Evolutionary conservation across 2,888 invertebrate species (phyloP).

Genomic region (Acanthopleura granulata): DNA sequence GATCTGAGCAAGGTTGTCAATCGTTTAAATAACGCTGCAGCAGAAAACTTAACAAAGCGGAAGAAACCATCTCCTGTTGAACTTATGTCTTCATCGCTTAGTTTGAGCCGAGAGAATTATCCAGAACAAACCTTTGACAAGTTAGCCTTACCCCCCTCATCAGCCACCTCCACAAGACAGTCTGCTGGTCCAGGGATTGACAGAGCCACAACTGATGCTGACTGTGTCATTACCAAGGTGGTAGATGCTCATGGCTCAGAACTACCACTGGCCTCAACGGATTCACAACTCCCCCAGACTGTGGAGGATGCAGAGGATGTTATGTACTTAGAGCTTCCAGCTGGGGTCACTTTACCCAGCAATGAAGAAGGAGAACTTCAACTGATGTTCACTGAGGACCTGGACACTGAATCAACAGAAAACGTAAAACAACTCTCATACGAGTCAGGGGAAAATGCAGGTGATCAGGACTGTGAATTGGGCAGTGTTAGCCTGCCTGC

Average conservation of each 20-base stretch:
- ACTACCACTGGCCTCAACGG: background rate
- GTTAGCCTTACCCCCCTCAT: too few species aligned
- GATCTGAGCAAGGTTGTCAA: conserved; percentile 54
- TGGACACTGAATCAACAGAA: background rate
- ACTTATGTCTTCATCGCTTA: background rate
- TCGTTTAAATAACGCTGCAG: conserved; percentile 60
- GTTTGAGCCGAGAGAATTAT: too few species aligned
- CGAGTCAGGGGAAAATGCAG: too few species aligned
- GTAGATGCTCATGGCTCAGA: conserved; percentile 1
- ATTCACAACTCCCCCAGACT: background rate
- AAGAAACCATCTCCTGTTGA: conserved; percentile 23
- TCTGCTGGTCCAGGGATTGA: too few species aligned
- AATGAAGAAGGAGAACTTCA: conserved; percentile 9
- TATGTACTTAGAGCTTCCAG: conserved; percentile 17
- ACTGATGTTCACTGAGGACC: background rate
- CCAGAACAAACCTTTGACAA: too few species aligned
- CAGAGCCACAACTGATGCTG: background rate
- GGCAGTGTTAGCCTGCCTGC: too few species aligned
- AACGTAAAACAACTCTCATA: too few species aligned
- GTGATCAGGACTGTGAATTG: too few species aligned
- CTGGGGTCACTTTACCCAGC: background rate
- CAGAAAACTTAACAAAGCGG: background rate
- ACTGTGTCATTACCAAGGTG: background rate
- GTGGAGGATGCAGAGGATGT: background rate
- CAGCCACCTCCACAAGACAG: too few species aligned